phyloP scores from a whole-genome alignment of 37 sponge, comb jelly and placozoan species.

The Oscarella lobularis region DNA sequence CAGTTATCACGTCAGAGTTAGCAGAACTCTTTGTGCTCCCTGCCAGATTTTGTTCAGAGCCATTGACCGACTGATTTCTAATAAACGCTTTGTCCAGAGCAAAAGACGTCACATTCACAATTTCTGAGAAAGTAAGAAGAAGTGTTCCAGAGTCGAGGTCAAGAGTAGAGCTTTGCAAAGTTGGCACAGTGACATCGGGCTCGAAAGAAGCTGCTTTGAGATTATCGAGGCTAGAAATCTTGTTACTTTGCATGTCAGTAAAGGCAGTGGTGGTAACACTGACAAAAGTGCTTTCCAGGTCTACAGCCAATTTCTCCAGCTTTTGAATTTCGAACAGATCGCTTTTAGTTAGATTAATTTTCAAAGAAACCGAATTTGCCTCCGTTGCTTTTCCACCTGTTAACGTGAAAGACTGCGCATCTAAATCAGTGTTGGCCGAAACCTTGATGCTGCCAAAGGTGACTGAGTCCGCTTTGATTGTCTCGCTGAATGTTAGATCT shows the following conservation, averaged over 20 bases:
- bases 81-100: neutral
- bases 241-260: constrained; percentile 41
- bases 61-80: neutral
- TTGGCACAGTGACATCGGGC: constrained; percentile 70
- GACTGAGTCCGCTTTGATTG: constrained; percentile 39
- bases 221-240: constrained; percentile 18
- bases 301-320: constrained; percentile 36
- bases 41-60: neutral
- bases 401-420: neutral
- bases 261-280: constrained; percentile 34
- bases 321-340: constrained; percentile 47
- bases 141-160: constrained; percentile 48
- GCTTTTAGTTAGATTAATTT: constrained; percentile 24
- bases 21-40: neutral
- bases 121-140: constrained; percentile 59
- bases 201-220: constrained; percentile 13
- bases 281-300: constrained; percentile 36
- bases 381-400: constrained; percentile 11
- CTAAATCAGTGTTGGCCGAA: constrained; percentile 16
- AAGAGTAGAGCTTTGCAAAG: constrained; percentile 27
- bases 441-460: constrained; percentile 21
- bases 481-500: constrained; percentile 66
- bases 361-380: constrained; percentile 29
- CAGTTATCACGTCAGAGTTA: neutral
- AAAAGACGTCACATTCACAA: neutral